Evolutionary conservation across 2,888 invertebrate species (phyloP).

Genomic region (Pollenia griseotomentosa): DNA sequence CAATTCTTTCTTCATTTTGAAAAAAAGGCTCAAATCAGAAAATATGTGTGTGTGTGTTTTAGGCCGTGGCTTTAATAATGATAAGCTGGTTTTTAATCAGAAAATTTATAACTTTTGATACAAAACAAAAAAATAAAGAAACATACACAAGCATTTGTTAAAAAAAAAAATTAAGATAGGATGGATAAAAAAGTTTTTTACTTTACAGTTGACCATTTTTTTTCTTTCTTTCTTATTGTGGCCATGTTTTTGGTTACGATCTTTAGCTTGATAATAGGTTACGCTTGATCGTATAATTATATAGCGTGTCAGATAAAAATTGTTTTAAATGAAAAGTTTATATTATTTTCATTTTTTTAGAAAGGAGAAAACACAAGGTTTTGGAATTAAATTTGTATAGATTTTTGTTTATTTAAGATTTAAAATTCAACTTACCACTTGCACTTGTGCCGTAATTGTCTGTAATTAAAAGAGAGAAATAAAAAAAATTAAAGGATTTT

Average conservation of each 20-base stretch:
- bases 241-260: conserved; percentile 50
- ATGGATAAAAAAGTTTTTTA: conserved; percentile 45
- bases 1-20: conserved; percentile 61
- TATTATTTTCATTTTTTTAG: conserved; percentile 19
- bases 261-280: conserved; percentile 81
- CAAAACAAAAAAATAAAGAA: conserved; percentile 12
- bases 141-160: conserved; percentile 40
- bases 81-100: conserved; percentile 84
- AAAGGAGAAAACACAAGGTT: conserved; percentile 3
- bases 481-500: conserved; percentile 1
- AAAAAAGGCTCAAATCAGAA: conserved; percentile 51
- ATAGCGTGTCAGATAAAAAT: conserved; percentile 82
- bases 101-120: conserved; percentile 82
- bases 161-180: conserved; percentile 13
- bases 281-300: conserved; percentile 83
- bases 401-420: conserved; percentile 7
- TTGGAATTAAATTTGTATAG: background rate
- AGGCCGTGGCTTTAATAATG: conserved; percentile 78
- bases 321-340: conserved; percentile 79
- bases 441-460: conserved; percentile 83
- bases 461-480: conserved; percentile 75
- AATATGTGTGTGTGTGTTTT: conserved; percentile 39
- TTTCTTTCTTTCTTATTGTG: background rate
- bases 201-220: conserved; percentile 69
- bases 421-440: conserved; percentile 79